These are phyloP conservation scores for Stenodera caucasica DNA, from an alignment of 2,888 invertebrate species.

Conservation along the genomic window DNA sequence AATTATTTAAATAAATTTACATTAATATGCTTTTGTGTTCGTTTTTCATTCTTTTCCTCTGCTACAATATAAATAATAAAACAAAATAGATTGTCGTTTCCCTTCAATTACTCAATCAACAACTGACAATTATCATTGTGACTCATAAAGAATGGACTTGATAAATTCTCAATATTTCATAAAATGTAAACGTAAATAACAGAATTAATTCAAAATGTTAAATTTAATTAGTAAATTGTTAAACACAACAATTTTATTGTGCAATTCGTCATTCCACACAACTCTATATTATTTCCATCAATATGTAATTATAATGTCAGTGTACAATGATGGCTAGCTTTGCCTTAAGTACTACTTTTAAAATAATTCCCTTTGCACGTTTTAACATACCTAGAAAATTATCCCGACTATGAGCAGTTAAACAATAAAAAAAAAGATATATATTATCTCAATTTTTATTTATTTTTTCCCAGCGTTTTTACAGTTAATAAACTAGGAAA, in stretches of 20 bases:
- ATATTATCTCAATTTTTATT: no score
- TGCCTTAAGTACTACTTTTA: not conserved
- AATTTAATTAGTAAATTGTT: not conserved
- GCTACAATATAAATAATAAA: conserved; percentile 14
- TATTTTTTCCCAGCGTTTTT: no score
- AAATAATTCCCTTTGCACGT: not conserved
- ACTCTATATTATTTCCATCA: not conserved
- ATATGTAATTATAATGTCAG: conserved; percentile 4
- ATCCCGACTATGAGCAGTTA: not conserved
- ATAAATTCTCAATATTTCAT: not conserved
- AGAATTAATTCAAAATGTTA: not conserved
- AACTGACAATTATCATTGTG: not conserved
- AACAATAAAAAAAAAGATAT: not conserved
- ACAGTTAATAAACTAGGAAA: no score
- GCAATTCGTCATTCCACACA: not conserved
- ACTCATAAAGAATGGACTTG: not conserved
- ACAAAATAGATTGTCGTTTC: conserved; percentile 2
- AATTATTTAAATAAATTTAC: conserved; percentile 23
- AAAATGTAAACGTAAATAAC: not conserved
- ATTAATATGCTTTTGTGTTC: conserved; percentile 13
- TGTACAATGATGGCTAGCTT: not conserved
- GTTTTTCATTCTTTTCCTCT: not conserved
- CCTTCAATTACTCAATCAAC: not conserved
- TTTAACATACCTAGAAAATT: not conserved
- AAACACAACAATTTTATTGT: not conserved